phyloP scores from a whole-genome alignment of 37 sponge, comb jelly and placozoan genomes.

The Eunapius fragilis region DNA sequence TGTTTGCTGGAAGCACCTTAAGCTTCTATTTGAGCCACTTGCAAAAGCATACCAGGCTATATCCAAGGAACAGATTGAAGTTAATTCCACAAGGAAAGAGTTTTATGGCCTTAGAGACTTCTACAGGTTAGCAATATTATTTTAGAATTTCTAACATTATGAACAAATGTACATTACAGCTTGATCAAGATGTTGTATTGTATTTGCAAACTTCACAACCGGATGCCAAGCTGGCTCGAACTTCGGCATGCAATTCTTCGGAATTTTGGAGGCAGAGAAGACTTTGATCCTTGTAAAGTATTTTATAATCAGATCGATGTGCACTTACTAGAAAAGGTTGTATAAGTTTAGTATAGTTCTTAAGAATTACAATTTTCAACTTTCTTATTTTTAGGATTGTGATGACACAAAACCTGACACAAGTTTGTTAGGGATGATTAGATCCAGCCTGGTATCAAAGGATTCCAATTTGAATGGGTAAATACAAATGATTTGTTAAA shows the following conservation, averaged over 20 bases:
- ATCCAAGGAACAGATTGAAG: not conserved
- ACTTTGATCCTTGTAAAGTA: slow-evolving; percentile 47
- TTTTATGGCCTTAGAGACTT: slow-evolving; percentile 87
- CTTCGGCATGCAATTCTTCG: slow-evolving; percentile 54
- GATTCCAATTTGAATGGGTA: slow-evolving; percentile 80
- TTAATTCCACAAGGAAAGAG: too few relatives aligned
- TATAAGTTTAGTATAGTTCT: too few relatives aligned
- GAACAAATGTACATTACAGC: slow-evolving; percentile 4
- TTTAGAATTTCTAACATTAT: not conserved
- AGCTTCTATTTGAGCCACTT: slow-evolving; percentile 8
- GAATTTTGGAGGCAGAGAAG: slow-evolving; percentile 64
- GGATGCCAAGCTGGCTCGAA: not conserved
- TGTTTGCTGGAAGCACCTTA: not conserved
- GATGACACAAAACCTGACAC: slow-evolving; percentile 48
- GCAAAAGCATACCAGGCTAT: slow-evolving; percentile 58
- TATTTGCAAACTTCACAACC: slow-evolving; percentile 1
- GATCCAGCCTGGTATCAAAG: slow-evolving; percentile 55
- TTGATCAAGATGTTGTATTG: slow-evolving; percentile 73
- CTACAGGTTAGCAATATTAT: slow-evolving; percentile 36
- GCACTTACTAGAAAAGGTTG: too few relatives aligned
- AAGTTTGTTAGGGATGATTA: slow-evolving; percentile 71
- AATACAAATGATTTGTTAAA: too few relatives aligned
- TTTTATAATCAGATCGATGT: too few relatives aligned
- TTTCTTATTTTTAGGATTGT: not conserved
- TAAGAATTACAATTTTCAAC: too few relatives aligned